Base-by-base conservation (phyloP, 1,140 invertebrate species). In the Odontomachus brunneus region DNA sequence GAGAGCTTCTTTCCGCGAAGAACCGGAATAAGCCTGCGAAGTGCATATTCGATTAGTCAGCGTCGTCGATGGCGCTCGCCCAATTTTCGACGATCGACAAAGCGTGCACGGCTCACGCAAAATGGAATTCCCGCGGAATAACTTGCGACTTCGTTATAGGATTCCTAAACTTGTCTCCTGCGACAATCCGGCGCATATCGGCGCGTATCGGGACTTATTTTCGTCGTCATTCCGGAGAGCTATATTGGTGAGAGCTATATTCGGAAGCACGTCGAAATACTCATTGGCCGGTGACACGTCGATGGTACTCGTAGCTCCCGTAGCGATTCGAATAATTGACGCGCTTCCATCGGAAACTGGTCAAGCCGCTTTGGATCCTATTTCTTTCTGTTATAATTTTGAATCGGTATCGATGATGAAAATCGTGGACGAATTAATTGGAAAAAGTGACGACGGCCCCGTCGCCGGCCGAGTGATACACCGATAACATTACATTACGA, bases 1-100 rank as follows among this genome's bases (percentile, higher is more conserved):
- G 38, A 7, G 38, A 44, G 38, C 38, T 44, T 44, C 3, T 44
- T 69, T 80, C 65, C 74, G 22, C 72, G 73, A 75, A 83, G 55
- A 63, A 29, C 69, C 60, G 48, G 55, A 78, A 78, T 80, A 78
- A 83, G 82, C 44, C 26, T 78, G 67, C 53, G 51, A 67, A 69
- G 51, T 75, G 82, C 74, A 67, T 24, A 60, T 60, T 83, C 48
- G 49, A 78, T 83, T 83, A 80, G 73, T 83, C 74, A 83, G 81
- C 57, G 49, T 29, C 38, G 62, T 80, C 82, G 51, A 9, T 83
- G 82, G 82, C 82, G 22, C 17, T 53, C 44, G 22, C 80, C 74
- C 82, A 83, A 83, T 60, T 83, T 24, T 80, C 55, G 24, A 4
- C 14, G 9, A 44, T 44, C 38, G 38, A 17, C 33, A 38, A 82